phyloP scores from a whole-genome alignment of 2,113 vertebrate genomes.

The Hystrix brachyura region DNA sequence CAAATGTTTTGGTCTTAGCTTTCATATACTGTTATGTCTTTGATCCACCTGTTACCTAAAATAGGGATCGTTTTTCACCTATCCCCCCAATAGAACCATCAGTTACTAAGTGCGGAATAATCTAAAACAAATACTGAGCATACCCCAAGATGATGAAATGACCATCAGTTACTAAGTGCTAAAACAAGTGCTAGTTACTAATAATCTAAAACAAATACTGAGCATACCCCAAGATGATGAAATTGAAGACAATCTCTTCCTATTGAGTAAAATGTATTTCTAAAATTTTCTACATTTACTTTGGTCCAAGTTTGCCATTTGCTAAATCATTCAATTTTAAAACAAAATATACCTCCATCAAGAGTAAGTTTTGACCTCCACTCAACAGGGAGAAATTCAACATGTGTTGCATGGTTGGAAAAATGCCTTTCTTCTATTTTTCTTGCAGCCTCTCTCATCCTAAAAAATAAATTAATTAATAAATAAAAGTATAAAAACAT shows the following conservation, averaged over 20 bases:
- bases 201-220: slow-evolving; percentile 54
- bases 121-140: slow-evolving; percentile 37
- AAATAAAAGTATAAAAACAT: background rate
- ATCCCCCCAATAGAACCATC: background rate
- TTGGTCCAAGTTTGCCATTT: background rate
- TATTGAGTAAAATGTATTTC: background rate
- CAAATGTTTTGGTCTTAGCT: background rate
- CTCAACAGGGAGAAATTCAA: slow-evolving; percentile 98
- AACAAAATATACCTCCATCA: slow-evolving; percentile 93
- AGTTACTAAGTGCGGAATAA: slow-evolving; percentile 40
- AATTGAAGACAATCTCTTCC: slow-evolving; percentile 12
- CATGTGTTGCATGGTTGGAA: slow-evolving; percentile 93
- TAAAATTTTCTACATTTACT: background rate
- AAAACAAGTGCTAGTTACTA: too few relatives aligned
- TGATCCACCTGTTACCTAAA: background rate
- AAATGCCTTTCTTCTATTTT: slow-evolving; percentile 99
- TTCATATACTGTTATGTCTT: background rate
- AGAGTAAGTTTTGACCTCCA: slow-evolving; percentile 98
- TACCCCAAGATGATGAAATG: slow-evolving; percentile 43
- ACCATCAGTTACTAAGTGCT: background rate
- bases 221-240: slow-evolving; percentile 47
- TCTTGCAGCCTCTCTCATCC: slow-evolving; percentile 97
- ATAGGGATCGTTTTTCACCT: background rate
- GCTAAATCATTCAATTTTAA: slow-evolving; percentile 56
- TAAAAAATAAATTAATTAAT: slow-evolving; percentile 77